phyloP scores from a whole-genome alignment of 2,113 vertebrate species.

The Pseudonaja textilis region DNA sequence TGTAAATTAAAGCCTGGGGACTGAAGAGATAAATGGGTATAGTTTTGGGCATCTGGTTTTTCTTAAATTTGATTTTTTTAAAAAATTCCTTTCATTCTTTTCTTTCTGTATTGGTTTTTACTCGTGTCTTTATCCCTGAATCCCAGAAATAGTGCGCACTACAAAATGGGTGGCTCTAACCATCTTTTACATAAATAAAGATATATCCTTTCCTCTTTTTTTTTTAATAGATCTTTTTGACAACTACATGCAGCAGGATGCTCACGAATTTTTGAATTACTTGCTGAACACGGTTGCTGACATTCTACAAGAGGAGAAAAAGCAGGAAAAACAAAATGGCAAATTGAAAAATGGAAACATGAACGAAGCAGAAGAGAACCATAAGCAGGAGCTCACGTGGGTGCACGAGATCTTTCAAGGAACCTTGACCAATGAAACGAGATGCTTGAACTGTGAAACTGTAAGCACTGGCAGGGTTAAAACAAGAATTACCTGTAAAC shows the following conservation, averaged over 20 bases:
- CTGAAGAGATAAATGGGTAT: not conserved
- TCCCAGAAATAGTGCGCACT: not conserved
- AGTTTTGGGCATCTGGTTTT: not conserved
- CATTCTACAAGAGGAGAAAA: slow-evolving; percentile 97
- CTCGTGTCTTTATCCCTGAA: not conserved
- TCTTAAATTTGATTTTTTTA: not conserved
- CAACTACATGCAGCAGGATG: slow-evolving; percentile 99
- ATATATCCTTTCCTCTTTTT: slow-evolving; percentile 34
- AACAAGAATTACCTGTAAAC: not conserved
- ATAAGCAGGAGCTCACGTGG: slow-evolving; percentile 92
- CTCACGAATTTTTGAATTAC: slow-evolving; percentile 98
- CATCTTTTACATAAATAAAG: slow-evolving; percentile 3
- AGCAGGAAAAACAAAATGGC: slow-evolving; percentile 94
- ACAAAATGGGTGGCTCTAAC: not conserved
- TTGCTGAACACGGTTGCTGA: slow-evolving; percentile 96
- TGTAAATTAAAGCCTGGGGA: not conserved
- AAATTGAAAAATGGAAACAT: slow-evolving; percentile 90
- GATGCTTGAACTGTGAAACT: slow-evolving; percentile 98
- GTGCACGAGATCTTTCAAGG: slow-evolving; percentile 99
- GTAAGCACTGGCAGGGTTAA: slow-evolving; percentile 68
- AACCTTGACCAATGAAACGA: slow-evolving; percentile 96
- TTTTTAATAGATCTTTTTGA: slow-evolving; percentile 89
- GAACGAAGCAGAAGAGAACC: slow-evolving; percentile 81
- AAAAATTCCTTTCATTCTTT: not conserved
- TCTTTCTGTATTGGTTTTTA: not conserved